A percentile compares a stretch with the other conserved stretches of the same genome.
Conservation (phyloP, 2,113 vertebrate species). For the Hipposideros armiger region DNA sequence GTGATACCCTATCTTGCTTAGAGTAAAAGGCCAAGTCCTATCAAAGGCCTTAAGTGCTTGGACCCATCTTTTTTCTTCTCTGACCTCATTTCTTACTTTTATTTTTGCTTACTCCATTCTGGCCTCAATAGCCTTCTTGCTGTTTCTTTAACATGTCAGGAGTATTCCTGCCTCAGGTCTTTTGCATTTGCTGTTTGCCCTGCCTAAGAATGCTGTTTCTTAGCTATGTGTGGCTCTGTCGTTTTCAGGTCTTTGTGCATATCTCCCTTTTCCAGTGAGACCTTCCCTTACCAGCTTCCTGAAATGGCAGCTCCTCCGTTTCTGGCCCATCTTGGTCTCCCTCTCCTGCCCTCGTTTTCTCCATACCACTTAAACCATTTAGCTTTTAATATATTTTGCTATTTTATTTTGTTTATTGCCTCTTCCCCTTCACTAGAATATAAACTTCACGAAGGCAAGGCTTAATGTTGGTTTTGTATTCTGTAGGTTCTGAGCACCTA, state of each 20-base stretch:
- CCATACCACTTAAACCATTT: background rate
- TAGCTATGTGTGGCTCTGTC: background rate
- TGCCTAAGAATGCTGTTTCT: background rate
- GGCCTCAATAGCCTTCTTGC: background rate
- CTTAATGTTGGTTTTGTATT: slow-evolving; percentile 50
- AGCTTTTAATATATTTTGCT: background rate
- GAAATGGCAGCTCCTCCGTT: background rate
- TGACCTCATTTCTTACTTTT: background rate
- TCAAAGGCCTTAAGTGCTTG: background rate
- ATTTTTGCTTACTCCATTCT: slow-evolving; percentile 1
- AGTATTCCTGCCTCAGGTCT: background rate
- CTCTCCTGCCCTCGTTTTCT: background rate
- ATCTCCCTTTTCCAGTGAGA: background rate
- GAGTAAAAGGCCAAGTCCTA: slow-evolving; percentile 14
- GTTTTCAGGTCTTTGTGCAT: background rate
- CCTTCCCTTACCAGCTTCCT: background rate
- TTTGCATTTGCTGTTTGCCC: slow-evolving; percentile 39
- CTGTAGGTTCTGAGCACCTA: slow-evolving; percentile 12
- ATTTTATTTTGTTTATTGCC: slow-evolving; percentile 3
- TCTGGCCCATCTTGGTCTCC: background rate
- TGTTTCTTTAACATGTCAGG: background rate
- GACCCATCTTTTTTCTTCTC: slow-evolving; percentile 18
- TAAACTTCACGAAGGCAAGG: background rate
- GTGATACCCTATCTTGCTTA: background rate
- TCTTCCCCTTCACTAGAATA: background rate